Base-by-base conservation (phyloP, 2,113 vertebrate genomes). In the Gallinago undulata region DNA sequence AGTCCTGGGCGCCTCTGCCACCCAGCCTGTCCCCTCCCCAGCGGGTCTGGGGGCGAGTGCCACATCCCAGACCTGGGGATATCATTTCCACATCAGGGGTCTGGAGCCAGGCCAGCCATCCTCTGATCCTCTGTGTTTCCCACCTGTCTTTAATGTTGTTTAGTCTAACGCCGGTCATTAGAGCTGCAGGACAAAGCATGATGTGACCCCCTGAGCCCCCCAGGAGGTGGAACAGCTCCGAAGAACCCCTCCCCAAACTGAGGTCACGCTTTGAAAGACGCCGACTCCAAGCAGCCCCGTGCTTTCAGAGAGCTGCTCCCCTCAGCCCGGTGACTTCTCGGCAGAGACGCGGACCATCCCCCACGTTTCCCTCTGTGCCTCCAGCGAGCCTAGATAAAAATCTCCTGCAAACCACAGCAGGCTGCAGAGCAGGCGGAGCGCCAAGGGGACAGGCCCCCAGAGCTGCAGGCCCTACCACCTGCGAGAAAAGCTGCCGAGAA, bases 271-370 rank as follows among this genome's bases (percentile, higher is more conserved):
- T 22, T 7, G 47, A 53, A 72, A 78, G 13, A 7, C 43, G 30
- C 35, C 0, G 3, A 35, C 15, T 39, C 48, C 48, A 81, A 56
- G 45, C 73, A 5, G 12, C 45, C 25, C 25, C 11, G 0, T 0
- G 3, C 41, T 87, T 74, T 53, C 60, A 22, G 76, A 23, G 14
- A 0, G 37, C 27, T 77, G 80, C 33, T 14, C 22, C 45, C 23
- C 2, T 3, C 10, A 66, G 59, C 79, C 64, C 3, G 0, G n/a
- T 18, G 51, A 30, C 33, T 78, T 33, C 60, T 57, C 28, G 1
- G 16, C 28, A 64, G 22, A 76, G 50, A 60, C 57, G 28, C 8
- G 8, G 43, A 39, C 30, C 68, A n/a, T 9, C 45, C 55, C 55
- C 43, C 3, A 1, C 0, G 13, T 16, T 80, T 63, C 56, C 57